A percentile compares a stretch with the other conserved stretches of the same genome.
Conservation (phyloP, 2,888 invertebrate species). For the Vesta saturnalis region DNA sequence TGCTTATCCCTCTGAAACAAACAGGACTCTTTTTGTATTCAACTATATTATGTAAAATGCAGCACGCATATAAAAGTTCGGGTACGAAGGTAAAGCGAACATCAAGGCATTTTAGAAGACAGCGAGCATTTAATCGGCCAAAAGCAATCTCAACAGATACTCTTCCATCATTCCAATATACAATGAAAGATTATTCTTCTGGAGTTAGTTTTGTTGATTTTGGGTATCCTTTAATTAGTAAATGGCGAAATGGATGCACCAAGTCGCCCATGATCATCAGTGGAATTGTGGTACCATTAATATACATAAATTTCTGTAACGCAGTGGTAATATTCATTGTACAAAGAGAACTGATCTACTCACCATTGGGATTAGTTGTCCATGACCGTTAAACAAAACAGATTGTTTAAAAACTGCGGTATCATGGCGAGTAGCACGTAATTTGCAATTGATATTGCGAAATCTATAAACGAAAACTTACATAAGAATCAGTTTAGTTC, state of each 20-base stretch:
- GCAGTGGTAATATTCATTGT: neutral
- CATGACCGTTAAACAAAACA: no score
- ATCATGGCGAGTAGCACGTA: no score
- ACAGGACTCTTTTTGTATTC: neutral
- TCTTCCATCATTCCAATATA: neutral
- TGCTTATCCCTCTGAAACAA: neutral
- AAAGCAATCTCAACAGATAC: neutral
- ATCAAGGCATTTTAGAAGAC: neutral
- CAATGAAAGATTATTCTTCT: neutral
- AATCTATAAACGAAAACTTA: no score
- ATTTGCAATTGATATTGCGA: no score
- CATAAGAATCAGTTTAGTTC: no score
- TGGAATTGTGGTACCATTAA: neutral
- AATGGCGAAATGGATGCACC: neutral
- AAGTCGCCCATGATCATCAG: neutral
- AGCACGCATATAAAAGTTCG: neutral
- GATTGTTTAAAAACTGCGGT: no score
- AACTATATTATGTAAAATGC: neutral
- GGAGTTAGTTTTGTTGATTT: neutral
- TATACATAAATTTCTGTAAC: no score
- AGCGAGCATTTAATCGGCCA: neutral
- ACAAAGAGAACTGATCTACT: neutral
- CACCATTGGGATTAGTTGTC: neutral
- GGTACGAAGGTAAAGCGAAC: neutral
- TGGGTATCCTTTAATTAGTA: neutral